phyloP scores from a whole-genome alignment of 1,140 invertebrate species.

The Euura saliciscinereae region DNA sequence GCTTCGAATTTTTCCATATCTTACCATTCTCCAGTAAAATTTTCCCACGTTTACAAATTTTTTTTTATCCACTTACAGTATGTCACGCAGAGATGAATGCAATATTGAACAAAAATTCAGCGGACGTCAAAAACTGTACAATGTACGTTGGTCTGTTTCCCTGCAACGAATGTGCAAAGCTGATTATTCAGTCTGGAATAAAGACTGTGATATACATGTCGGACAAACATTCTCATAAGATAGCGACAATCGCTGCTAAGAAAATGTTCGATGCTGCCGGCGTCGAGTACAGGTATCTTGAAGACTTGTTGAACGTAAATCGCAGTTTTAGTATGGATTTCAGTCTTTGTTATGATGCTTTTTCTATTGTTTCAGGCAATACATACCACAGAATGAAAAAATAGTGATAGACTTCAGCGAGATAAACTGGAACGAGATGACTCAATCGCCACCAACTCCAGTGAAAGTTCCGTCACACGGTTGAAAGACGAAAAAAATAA shows the following conservation, averaged over 20 bases:
- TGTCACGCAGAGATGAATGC: slow-evolving; percentile 98
- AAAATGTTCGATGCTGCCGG: slow-evolving; percentile 80
- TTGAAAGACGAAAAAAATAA: not conserved
- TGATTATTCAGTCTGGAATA: slow-evolving; percentile 96
- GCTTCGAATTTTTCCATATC: not conserved
- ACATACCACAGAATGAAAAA: slow-evolving; percentile 64
- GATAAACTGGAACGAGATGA: slow-evolving; percentile 62
- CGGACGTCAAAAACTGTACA: slow-evolving; percentile 77
- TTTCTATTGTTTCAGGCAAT: slow-evolving; percentile 61
- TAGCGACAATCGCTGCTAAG: slow-evolving; percentile 74
- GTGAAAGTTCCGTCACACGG: slow-evolving; percentile 24
- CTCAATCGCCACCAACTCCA: slow-evolving; percentile 54
- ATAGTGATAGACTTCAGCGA: slow-evolving; percentile 74
- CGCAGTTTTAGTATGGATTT: slow-evolving; percentile 8
- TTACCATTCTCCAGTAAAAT: not conserved
- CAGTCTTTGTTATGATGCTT: too few relatives aligned
- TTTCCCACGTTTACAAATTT: not conserved
- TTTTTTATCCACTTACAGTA: slow-evolving; percentile 67
- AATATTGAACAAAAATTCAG: slow-evolving; percentile 88
- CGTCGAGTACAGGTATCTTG: slow-evolving; percentile 66
- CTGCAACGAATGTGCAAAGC: slow-evolving; percentile 96
- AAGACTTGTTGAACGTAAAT: slow-evolving; percentile 4
- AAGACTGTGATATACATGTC: slow-evolving; percentile 79
- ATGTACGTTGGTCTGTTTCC: slow-evolving; percentile 92
- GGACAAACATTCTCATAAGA: slow-evolving; percentile 78